phyloP scores from a whole-genome alignment of 1,140 invertebrate species.

The Formica selysi region DNA sequence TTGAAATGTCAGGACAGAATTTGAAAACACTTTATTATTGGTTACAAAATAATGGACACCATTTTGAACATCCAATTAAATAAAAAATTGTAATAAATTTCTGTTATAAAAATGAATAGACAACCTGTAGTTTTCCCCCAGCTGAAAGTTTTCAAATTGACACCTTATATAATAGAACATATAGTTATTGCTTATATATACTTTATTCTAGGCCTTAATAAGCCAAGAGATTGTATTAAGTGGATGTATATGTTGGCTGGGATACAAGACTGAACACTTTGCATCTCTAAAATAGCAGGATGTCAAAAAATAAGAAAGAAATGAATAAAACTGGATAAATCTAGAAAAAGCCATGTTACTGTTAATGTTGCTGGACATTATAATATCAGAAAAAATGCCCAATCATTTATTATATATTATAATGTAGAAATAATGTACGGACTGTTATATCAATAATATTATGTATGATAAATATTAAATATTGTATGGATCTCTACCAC shows the following conservation, averaged over 20 bases:
- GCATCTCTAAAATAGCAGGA: conserved; percentile 72
- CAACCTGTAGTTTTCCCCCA: no score
- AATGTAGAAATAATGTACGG: conserved; percentile 80
- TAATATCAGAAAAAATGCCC: conserved; percentile 64
- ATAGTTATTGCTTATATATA: conserved; percentile 39
- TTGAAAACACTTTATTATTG: no score
- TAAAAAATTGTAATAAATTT: no score
- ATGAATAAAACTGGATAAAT: conserved; percentile 53
- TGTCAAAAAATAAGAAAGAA: conserved; percentile 49
- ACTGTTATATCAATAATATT: conserved; percentile 78
- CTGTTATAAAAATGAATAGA: no score
- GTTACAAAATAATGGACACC: no score
- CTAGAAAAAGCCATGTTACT: conserved; percentile 69
- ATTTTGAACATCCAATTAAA: no score
- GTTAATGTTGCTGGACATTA: conserved; percentile 75
- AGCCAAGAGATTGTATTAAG: conserved; percentile 61
- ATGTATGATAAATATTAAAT: conserved; percentile 67
- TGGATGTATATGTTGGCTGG: conserved; percentile 54
- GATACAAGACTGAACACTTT: conserved; percentile 82
- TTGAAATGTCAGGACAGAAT: no score
- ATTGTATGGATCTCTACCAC: conserved; percentile 73
- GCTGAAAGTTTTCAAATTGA: no score
- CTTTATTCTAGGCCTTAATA: conserved; percentile 59
- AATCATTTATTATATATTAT: conserved; percentile 76
- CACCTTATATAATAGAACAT: no score